Conservation (phyloP, 2,888 invertebrate species). For the Drosophila glabriapex region DNA sequence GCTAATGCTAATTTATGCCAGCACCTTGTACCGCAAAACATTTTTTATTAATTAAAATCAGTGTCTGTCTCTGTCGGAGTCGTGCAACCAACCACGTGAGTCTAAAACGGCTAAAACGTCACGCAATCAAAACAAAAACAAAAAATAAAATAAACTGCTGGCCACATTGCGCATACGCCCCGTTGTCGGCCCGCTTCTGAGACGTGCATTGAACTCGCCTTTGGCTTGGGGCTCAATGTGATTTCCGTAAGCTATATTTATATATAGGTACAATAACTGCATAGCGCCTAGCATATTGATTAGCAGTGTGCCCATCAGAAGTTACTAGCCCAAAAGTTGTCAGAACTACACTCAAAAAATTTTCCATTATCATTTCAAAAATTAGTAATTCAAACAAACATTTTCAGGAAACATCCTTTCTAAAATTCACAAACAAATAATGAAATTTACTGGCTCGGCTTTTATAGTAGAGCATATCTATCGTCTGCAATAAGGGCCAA, state of each 20-base stretch:
- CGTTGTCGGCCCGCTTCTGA: slow-evolving; percentile 9
- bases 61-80: slow-evolving; percentile 8
- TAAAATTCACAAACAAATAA: neutral
- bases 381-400: too few relatives aligned
- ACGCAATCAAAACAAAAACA: slow-evolving; percentile 34
- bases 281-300: slow-evolving; percentile 52
- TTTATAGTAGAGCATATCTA: neutral
- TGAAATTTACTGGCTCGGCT: neutral
- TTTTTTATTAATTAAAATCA: slow-evolving; percentile 22
- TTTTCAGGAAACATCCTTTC: neutral
- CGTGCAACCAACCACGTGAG: slow-evolving; percentile 68
- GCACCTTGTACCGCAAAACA: slow-evolving; percentile 50
- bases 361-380: neutral
- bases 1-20: slow-evolving; percentile 46
- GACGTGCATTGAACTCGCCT: slow-evolving; percentile 70
- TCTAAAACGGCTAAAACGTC: slow-evolving; percentile 36
- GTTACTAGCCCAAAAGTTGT: slow-evolving; percentile 27
- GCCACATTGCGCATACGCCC: slow-evolving; percentile 57
- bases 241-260: slow-evolving; percentile 55
- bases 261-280: slow-evolving; percentile 6
- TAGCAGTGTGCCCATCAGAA: slow-evolving; percentile 24
- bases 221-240: slow-evolving; percentile 46
- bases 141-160: slow-evolving; percentile 3
- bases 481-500: neutral
- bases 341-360: slow-evolving; percentile 6